Conservation (phyloP, 2,888 invertebrate species). For the Troides aeacus region DNA sequence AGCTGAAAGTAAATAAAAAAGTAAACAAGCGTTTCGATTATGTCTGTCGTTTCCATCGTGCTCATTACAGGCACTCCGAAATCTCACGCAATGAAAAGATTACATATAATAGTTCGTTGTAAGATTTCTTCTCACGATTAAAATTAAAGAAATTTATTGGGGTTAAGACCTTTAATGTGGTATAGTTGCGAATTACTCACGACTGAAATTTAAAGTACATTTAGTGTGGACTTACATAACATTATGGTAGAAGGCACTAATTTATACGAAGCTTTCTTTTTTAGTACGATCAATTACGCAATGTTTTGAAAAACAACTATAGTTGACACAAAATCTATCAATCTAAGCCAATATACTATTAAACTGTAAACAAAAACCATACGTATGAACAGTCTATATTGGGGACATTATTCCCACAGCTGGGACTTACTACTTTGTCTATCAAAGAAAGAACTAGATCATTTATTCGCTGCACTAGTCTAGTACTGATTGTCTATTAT, state of each 20-base stretch:
- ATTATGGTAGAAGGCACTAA: neutral
- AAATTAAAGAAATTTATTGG: slow-evolving; percentile 3
- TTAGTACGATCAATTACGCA: too few species aligned
- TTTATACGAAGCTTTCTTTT: too few species aligned
- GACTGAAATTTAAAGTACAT: slow-evolving; percentile 1
- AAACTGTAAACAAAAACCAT: too few species aligned
- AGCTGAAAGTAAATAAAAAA: neutral
- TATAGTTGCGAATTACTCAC: slow-evolving; percentile 20
- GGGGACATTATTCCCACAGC: too few species aligned
- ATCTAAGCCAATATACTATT: too few species aligned
- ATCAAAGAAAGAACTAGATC: too few species aligned
- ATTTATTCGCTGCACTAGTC: too few species aligned
- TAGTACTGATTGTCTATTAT: too few species aligned
- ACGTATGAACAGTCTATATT: too few species aligned
- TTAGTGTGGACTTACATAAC: neutral
- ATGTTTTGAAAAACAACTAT: too few species aligned
- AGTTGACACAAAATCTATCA: too few species aligned
- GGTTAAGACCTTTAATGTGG: slow-evolving; percentile 16
- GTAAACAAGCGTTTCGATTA: neutral
- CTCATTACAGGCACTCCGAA: neutral
- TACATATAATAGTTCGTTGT: slow-evolving; percentile 1
- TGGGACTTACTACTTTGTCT: too few species aligned
- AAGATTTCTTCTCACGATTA: slow-evolving; percentile 12
- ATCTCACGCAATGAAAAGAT: neutral
- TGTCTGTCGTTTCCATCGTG: neutral